phyloP scores from a whole-genome alignment of 1,140 invertebrate genomes.

The Phortica variegata region DNA sequence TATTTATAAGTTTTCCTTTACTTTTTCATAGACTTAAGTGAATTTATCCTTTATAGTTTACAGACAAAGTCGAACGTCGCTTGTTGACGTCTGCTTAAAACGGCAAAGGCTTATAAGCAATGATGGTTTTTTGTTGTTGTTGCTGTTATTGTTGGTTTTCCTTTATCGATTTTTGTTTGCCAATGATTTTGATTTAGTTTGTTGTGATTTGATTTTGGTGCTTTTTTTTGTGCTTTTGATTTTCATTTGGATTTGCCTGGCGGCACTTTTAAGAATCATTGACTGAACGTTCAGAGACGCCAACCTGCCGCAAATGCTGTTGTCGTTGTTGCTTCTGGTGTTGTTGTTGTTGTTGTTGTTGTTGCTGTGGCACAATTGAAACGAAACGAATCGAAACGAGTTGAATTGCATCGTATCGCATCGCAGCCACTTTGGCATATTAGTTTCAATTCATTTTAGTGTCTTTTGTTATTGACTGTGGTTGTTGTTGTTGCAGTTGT shows the following conservation, averaged over 20 bases:
- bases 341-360: no score
- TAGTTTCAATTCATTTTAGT: conserved; percentile 55
- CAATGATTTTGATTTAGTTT: not conserved
- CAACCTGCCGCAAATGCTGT: no score
- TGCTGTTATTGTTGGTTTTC: conserved; percentile 33
- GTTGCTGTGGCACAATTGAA: no score
- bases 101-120: no score
- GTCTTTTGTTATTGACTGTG: conserved; percentile 49
- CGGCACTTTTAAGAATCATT: conserved; percentile 40
- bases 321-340: conserved; percentile 28
- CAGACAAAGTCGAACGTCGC: no score
- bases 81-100: no score
- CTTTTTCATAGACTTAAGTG: no score
- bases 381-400: no score
- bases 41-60: no score
- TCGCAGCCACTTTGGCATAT: conserved; percentile 50
- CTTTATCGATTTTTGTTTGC: conserved; percentile 26
- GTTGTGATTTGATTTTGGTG: not conserved
- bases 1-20: no score
- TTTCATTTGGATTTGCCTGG: conserved; percentile 14
- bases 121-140: conserved; percentile 10
- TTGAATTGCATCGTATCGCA: no score
- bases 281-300: no score
- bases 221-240: not conserved
- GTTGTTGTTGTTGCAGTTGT: conserved; percentile 23